phyloP scores from a whole-genome alignment of 2,888 invertebrate species.

The Dryomyza anilis region DNA sequence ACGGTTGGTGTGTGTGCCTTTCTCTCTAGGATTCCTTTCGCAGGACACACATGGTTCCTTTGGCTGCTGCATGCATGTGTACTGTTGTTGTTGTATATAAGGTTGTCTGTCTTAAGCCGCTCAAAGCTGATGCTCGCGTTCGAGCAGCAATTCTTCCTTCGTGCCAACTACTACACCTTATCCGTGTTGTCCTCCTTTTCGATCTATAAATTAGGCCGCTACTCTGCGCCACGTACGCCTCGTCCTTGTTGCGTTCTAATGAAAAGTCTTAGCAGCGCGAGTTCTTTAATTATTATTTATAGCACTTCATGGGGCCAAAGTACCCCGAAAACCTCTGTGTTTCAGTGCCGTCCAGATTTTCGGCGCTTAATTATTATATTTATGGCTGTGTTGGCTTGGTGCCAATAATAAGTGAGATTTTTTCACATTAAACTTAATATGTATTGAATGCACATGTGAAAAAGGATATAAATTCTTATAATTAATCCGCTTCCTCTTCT shows the following conservation, averaged over 20 bases:
- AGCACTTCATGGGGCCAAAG: background rate
- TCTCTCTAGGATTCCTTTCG: background rate
- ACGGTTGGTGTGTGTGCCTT: background rate
- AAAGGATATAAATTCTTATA: too few species aligned
- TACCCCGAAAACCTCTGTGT: background rate
- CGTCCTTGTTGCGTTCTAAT: conserved; percentile 46
- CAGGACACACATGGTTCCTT: conserved; percentile 20
- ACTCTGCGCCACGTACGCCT: background rate
- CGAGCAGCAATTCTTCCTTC: background rate
- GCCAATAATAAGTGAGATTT: too few species aligned
- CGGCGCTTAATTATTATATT: too few species aligned
- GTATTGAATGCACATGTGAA: too few species aligned
- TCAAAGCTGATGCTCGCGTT: conserved; percentile 12
- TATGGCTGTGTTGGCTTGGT: too few species aligned
- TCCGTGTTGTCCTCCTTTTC: background rate
- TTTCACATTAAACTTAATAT: too few species aligned
- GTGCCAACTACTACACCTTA: background rate
- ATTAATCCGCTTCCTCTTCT: too few species aligned
- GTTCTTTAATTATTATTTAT: conserved; percentile 56
- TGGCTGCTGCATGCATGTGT: background rate
- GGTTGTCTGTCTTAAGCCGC: conserved; percentile 1
- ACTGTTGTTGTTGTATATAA: background rate
- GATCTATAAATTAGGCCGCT: background rate
- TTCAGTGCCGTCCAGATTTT: background rate
- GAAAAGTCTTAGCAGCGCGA: conserved; percentile 52